Conservation (phyloP, 2,888 invertebrate species). For the Helleia helle region DNA sequence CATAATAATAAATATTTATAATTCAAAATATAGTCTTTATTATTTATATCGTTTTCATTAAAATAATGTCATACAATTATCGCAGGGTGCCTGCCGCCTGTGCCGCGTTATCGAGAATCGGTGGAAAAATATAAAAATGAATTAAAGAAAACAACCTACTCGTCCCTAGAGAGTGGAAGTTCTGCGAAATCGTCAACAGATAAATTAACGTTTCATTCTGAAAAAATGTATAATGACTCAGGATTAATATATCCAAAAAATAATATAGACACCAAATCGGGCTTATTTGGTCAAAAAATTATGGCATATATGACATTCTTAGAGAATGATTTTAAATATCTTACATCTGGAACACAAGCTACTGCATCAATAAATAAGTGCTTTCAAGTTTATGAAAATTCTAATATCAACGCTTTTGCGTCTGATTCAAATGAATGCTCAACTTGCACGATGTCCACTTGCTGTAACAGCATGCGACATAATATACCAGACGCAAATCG, state of each 20-base stretch:
- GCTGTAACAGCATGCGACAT: slow-evolving; percentile 18
- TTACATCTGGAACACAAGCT: slow-evolving; percentile 52
- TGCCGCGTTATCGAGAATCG: slow-evolving; percentile 41
- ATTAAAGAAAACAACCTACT: slow-evolving; percentile 2
- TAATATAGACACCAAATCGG: background rate
- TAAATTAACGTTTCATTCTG: background rate
- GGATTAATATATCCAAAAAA: background rate
- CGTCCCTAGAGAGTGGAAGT: background rate
- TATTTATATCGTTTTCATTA: slow-evolving; percentile 12
- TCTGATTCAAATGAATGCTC: slow-evolving; percentile 27
- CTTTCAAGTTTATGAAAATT: slow-evolving; percentile 36
- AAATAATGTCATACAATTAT: slow-evolving; percentile 38
- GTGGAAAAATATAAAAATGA: slow-evolving; percentile 33
- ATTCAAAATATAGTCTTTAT: slow-evolving; percentile 12
- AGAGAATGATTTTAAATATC: slow-evolving; percentile 29
- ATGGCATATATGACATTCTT: slow-evolving; percentile 44
- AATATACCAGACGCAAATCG: slow-evolving; percentile 19
- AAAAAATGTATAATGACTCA: background rate
- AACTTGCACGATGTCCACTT: slow-evolving; percentile 25
- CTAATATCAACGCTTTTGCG: slow-evolving; percentile 9
- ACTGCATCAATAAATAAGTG: slow-evolving; percentile 62
- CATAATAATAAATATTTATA: slow-evolving; percentile 9
- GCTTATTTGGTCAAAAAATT: slow-evolving; percentile 32
- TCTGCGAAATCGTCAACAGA: background rate
- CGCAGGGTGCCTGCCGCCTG: slow-evolving; percentile 50